phyloP scores from a whole-genome alignment of 2,113 vertebrate genomes.

The Campylorhamphus procurvoides region DNA sequence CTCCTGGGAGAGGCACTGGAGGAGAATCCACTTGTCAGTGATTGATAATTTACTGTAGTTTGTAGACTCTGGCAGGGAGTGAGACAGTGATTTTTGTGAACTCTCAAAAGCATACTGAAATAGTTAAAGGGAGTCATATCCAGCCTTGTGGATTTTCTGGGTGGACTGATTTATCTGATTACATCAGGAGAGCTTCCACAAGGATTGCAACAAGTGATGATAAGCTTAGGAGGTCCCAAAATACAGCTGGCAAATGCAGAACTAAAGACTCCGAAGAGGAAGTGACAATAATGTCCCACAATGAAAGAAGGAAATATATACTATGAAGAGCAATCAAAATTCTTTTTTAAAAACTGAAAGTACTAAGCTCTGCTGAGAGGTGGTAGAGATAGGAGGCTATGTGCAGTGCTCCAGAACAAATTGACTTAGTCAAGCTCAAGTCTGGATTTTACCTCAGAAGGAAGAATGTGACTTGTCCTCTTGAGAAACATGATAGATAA shows the following conservation, averaged over 20 bases:
- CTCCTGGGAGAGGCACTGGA: background rate
- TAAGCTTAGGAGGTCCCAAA: background rate
- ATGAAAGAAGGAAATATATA: background rate
- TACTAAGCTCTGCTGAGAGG: background rate
- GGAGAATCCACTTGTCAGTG: background rate
- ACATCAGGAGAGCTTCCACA: background rate
- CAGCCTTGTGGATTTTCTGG: background rate
- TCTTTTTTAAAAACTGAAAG: background rate
- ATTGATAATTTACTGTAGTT: conserved; percentile 7
- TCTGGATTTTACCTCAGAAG: background rate
- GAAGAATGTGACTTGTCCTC: background rate
- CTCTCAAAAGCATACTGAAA: background rate
- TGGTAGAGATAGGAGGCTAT: background rate
- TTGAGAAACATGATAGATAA: background rate
- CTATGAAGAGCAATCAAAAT: background rate
- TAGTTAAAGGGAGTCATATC: background rate
- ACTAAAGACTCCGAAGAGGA: background rate
- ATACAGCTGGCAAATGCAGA: background rate
- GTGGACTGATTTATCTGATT: background rate
- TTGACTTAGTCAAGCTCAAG: background rate
- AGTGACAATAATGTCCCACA: background rate
- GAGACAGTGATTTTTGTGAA: background rate
- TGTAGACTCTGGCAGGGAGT: background rate
- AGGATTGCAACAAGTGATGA: background rate
- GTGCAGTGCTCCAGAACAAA: background rate